phyloP scores from a whole-genome alignment of 2,113 vertebrate species.

The Melanotaenia duboulayi region DNA sequence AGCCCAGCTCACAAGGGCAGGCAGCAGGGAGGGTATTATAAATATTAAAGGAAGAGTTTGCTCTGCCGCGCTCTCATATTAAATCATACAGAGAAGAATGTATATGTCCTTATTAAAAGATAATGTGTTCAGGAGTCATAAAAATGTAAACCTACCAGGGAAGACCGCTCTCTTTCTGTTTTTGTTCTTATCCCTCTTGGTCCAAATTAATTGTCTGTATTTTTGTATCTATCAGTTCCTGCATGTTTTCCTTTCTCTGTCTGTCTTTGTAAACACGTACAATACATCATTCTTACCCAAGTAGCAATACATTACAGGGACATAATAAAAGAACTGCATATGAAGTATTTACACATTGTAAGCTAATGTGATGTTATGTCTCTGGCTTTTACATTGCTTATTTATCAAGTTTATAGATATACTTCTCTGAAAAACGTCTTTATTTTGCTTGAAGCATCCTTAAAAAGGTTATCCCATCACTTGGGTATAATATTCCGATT shows the following conservation, averaged over 20 bases:
- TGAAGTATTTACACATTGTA: slow-evolving; percentile 24
- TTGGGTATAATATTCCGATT: not conserved
- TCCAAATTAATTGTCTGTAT: slow-evolving; percentile 44
- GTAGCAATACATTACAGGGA: not conserved
- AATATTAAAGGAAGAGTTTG: slow-evolving; percentile 83
- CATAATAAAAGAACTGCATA: slow-evolving; percentile 2
- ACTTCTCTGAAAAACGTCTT: not conserved
- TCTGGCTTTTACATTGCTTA: not conserved
- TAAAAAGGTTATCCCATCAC: not conserved
- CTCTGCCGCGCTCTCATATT: slow-evolving; percentile 73
- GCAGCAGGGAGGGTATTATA: slow-evolving; percentile 69
- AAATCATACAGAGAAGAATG: slow-evolving; percentile 78
- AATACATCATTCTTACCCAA: not conserved
- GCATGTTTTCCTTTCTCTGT: slow-evolving; percentile 26
- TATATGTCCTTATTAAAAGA: slow-evolving; percentile 82
- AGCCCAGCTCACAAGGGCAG: slow-evolving; percentile 54
- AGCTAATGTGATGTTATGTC: slow-evolving; percentile 5
- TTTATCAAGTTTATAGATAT: slow-evolving; percentile 15
- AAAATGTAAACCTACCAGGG: slow-evolving; percentile 66
- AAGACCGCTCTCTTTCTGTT: slow-evolving; percentile 30
- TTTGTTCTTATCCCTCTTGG: slow-evolving; percentile 18
- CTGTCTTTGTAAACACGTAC: slow-evolving; percentile 21
- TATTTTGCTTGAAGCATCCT: not conserved
- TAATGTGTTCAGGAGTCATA: slow-evolving; percentile 76
- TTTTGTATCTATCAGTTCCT: slow-evolving; percentile 52